Conservation (phyloP, 2,113 vertebrate species). For the Dasyprocta punctata region DNA sequence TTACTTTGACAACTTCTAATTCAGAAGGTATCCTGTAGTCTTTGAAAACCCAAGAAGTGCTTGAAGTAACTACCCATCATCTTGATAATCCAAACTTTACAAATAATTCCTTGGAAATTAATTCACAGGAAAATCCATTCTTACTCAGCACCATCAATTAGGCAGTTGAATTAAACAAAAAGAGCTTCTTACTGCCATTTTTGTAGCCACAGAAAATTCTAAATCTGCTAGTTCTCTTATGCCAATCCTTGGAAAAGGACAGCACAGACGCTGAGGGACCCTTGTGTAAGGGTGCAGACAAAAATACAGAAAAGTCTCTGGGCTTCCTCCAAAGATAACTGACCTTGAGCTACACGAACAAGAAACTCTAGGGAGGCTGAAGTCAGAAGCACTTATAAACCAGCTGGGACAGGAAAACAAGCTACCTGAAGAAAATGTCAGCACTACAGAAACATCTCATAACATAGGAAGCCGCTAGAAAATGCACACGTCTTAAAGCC, state of each 20-base stretch:
- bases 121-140: constrained; percentile 81
- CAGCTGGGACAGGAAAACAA: constrained; percentile 88
- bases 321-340: constrained; percentile 89
- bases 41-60: constrained; percentile 72
- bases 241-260: constrained; percentile 61
- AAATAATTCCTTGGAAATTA: constrained; percentile 76
- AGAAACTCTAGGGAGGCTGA: constrained; percentile 88
- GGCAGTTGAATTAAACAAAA: constrained; percentile 81
- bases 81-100: constrained; percentile 67
- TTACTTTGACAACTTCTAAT: constrained; percentile 80
- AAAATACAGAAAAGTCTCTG: constrained; percentile 88
- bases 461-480: constrained; percentile 84
- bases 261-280: constrained; percentile 69
- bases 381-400: constrained; percentile 86
- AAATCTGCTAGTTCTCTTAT: constrained; percentile 75
- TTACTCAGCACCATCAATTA: constrained; percentile 84
- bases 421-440: constrained; percentile 90
- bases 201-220: constrained; percentile 82
- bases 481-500: constrained; percentile 75
- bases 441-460: constrained; percentile 87
- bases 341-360: constrained; percentile 90
- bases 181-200: constrained; percentile 85
- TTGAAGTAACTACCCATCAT: constrained; percentile 74
- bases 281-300: constrained; percentile 67
- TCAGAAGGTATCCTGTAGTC: constrained; percentile 72